phyloP scores from a whole-genome alignment of 2,797 vertebrate species.

The Catharus ustulatus region DNA sequence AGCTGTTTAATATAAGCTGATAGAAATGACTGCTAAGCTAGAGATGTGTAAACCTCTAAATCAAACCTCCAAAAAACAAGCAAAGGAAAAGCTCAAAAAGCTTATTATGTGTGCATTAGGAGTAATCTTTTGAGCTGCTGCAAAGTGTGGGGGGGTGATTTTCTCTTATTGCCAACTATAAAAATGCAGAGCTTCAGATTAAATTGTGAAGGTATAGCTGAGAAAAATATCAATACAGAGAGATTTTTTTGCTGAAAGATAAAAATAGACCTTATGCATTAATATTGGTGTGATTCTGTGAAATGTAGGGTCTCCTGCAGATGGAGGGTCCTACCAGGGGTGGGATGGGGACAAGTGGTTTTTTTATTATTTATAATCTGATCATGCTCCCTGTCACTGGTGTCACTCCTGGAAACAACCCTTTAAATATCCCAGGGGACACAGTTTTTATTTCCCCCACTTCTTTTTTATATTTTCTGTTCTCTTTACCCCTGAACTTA shows the following conservation, averaged over 20 bases:
- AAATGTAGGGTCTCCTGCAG: background rate
- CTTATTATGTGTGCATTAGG: background rate
- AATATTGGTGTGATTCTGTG: background rate
- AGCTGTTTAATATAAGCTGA: background rate
- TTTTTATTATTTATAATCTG: background rate
- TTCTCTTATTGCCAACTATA: background rate
- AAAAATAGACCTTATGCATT: background rate
- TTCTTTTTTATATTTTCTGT: background rate
- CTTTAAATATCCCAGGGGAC: background rate
- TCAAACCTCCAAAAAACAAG: background rate
- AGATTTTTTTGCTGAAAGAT: background rate
- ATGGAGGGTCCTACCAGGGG: too few relatives aligned
- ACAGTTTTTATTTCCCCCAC: fast-evolving
- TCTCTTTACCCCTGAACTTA: background rate
- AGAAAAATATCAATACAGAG: background rate
- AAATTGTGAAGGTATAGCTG: background rate
- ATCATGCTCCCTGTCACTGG: background rate
- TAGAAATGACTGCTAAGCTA: background rate
- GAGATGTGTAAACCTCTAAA: background rate
- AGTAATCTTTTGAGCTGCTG: background rate
- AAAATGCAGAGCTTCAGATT: background rate
- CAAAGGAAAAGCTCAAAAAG: background rate
- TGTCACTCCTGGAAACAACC: background rate
- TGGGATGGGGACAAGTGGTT: background rate
- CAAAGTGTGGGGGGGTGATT: background rate